These are phyloP conservation scores for Habropoda laboriosa DNA, from an alignment of 1,140 invertebrate species.

Conservation along the genomic window DNA sequence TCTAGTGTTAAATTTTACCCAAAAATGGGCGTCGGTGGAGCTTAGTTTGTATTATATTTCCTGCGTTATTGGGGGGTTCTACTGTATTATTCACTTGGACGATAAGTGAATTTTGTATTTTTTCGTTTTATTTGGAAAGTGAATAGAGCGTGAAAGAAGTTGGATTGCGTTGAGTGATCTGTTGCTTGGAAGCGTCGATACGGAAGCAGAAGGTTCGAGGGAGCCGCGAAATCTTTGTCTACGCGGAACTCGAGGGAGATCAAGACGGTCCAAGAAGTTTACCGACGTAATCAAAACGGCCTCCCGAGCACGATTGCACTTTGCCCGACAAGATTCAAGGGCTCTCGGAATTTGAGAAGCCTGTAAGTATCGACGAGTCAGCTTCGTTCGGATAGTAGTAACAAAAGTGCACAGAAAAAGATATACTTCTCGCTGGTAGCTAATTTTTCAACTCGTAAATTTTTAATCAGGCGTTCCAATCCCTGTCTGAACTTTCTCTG, in stretches of 20 bases:
- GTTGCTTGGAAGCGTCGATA: not conserved
- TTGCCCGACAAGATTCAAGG: conserved; percentile 35
- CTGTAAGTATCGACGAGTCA: conserved; percentile 17
- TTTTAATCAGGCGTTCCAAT: too few species aligned
- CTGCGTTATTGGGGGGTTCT: too few species aligned
- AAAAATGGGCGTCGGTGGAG: too few species aligned
- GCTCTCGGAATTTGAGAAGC: conserved; percentile 45
- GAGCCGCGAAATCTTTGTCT: conserved; percentile 13
- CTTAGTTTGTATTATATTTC: too few species aligned
- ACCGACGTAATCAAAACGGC: conserved; percentile 57
- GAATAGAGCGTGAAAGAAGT: too few species aligned
- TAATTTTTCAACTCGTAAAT: too few species aligned
- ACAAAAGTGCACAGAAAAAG: conserved; percentile 7
- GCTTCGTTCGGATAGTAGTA: not conserved
- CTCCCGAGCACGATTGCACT: conserved; percentile 51
- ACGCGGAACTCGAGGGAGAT: conserved; percentile 26
- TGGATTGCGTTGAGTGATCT: not conserved
- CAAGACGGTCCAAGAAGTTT: conserved; percentile 55
- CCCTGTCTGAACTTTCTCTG: too few species aligned
- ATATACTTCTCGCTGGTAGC: too few species aligned
- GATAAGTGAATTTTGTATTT: too few species aligned
- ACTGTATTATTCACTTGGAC: too few species aligned
- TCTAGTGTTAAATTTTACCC: too few species aligned
- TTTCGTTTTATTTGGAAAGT: too few species aligned
- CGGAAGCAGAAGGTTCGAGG: not conserved